These are phyloP conservation scores for Pempheris klunzingeri DNA, from an alignment of 2,797 vertebrate species.

Conservation along the genomic window DNA sequence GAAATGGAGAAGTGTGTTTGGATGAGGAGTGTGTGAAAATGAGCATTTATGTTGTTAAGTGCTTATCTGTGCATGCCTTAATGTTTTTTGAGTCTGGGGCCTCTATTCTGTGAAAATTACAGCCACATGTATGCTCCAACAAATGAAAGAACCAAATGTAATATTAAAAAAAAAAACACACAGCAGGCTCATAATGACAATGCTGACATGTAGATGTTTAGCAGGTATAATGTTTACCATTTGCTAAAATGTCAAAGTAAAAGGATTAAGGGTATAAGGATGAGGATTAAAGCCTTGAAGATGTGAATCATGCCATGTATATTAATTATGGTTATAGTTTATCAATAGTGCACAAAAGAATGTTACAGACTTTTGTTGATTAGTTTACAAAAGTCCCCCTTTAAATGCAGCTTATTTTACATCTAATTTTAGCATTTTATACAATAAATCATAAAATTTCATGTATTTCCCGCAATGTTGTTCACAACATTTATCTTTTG, in stretches of 20 bases:
- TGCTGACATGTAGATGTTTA: not conserved
- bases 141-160: not conserved
- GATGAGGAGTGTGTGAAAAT: slow-evolving; percentile 36
- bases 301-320: not conserved
- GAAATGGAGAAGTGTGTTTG: slow-evolving; percentile 61
- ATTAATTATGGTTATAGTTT: not conserved
- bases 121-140: not conserved
- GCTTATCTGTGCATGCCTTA: not conserved
- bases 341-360: not conserved
- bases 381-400: not conserved
- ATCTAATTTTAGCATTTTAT: not conserved
- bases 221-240: not conserved
- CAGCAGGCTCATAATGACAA: not conserved
- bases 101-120: not conserved
- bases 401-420: not conserved
- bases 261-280: too few species aligned
- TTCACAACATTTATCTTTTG: not conserved
- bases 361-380: too few species aligned
- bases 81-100: not conserved
- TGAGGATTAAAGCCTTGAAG: not conserved
- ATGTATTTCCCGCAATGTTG: not conserved
- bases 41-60: slow-evolving; percentile 5
- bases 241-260: too few species aligned
- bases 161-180: not conserved
- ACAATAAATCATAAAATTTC: not conserved